These are phyloP conservation scores for Microcaecilia unicolor DNA, from an alignment of 2,797 vertebrate genomes.

Conservation along the genomic window DNA sequence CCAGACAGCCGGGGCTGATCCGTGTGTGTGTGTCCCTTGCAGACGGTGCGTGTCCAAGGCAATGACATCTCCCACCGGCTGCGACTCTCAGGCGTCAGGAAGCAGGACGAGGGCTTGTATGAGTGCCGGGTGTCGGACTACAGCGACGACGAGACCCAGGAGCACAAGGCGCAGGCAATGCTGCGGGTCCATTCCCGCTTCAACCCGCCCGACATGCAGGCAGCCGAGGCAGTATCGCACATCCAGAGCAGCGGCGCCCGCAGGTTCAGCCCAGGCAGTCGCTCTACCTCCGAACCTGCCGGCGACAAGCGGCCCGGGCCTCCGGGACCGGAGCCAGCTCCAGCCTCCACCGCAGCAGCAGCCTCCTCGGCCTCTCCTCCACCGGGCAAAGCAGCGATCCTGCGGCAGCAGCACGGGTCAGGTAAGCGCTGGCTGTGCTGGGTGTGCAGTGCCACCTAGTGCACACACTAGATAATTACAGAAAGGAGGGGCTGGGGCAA, in stretches of 20 bases:
- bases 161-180: slow-evolving; percentile 74
- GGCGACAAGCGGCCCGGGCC: slow-evolving; percentile 43
- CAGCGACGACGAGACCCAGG: slow-evolving; percentile 78
- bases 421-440: slow-evolving; percentile 60
- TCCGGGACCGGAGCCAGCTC: slow-evolving; percentile 9
- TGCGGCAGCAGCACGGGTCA: slow-evolving; percentile 67
- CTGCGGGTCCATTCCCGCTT: slow-evolving; percentile 67
- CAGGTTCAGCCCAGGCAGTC: slow-evolving; percentile 48
- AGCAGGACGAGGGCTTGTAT: slow-evolving; percentile 79
- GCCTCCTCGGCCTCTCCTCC: slow-evolving; percentile 65
- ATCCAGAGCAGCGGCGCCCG: slow-evolving; percentile 76
- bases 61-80: slow-evolving; percentile 88
- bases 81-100: slow-evolving; percentile 75
- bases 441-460: slow-evolving; percentile 39
- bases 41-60: slow-evolving; percentile 88
- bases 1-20: no score
- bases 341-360: slow-evolving; percentile 36
- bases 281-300: slow-evolving; percentile 45
- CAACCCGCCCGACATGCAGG: slow-evolving; percentile 67
- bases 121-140: slow-evolving; percentile 87
- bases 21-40: slow-evolving; percentile 30
- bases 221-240: slow-evolving; percentile 84
- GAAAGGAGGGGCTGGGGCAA: not conserved
- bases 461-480: not conserved
- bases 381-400: slow-evolving; percentile 57